Evolutionary conservation across 1,140 invertebrate species (phyloP), one percentile per base, ranked within the genome.

Genomic region (Sminthurinus signatus): DNA sequence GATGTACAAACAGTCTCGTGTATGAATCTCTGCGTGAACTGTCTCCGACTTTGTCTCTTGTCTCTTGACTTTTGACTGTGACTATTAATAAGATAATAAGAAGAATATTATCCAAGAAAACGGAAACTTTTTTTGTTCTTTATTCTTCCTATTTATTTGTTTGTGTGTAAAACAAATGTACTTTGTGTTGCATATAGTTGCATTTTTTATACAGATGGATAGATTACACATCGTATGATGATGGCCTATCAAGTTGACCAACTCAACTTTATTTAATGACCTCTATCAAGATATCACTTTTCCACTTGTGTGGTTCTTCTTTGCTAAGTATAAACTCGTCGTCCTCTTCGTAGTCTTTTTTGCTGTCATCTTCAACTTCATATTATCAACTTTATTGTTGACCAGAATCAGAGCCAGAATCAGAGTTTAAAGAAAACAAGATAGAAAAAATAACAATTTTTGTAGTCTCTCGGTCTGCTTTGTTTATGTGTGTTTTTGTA

Each of bases 241-340:
- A 21, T 5, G 46, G 19, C 5, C 46, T 19, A 10, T 50, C 46
- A 19, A n/a, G n/a, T 28, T 8, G 25, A 46, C 15, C 15, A 21
- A 46, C 4, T 46, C 44, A 46, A 46, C 44, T 46, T 46, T 5
- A n/a, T 52, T 52, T 52, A 52, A 52, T 52, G 50, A 52, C 50
- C 19, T 52, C 50, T 52, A 52, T 52, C 50, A n/a, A n/a, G n/a
- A n/a, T n/a, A n/a, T n/a, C n/a, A n/a, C 14, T 19, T 5, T 27
- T 52, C 50, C 50, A 52, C 50, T 52, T 52, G 50, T 52, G 50
- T 52, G 50, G 50, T 52, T 52, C 14, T 8, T 10, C 14, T n/a
- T 52, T 14, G 27, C 25, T 27, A 52, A 23, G 50, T 28, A 8
- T 14, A 52, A 14, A 25, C 2, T 8, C 8, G 50, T 52, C 50